Base-by-base conservation (phyloP, 1,140 invertebrate species). In the Drosophila athabasca region DNA sequence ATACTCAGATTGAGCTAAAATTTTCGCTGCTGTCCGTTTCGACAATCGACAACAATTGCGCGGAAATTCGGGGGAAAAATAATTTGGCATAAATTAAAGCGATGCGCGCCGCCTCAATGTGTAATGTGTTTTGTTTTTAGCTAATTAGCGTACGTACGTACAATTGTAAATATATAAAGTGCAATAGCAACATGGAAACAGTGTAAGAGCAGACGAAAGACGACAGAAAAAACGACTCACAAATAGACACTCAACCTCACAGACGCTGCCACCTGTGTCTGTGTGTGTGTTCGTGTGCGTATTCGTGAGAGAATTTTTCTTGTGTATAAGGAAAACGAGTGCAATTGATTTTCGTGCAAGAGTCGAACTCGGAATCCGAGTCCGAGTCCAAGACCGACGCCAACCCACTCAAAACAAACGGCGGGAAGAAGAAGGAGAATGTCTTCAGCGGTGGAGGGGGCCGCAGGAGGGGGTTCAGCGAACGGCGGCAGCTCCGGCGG, bases 311-410 rank as follows among this genome's bases (percentile, higher is more conserved):
- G 35, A 11, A 39, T 39, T 39, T 39, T 39, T 39, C 35, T 11
- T 39, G 64, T 82, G 75, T 75, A 66, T 70, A 83, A 82, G 79
- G 62, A 29, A 58, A 64, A 53, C 67, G 67, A 71, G 67, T 57
- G 54, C 43, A 57, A 45, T 57, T 57, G 46, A 49, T 49, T 49
- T 49, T 49, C 29, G 29, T 31, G 50, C 44, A 26, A 67, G 44
- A 48, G 45, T 53, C 17, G 55, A 46, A 69, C 29, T 62, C 43
- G 29, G 43, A 39, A 73, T 41, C 62, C 51, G 41, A 39, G 26
- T 26, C 58, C 39, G 43, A 71, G 59, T 53, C 24, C 41, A 49
- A 45, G 24, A 48, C 43, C 35, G 48, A 66, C 22, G 50, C 29
- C 41, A 50, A 22, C 17, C 15, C 19, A 73, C 59, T 74, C 52